Evolutionary conservation across 2,797 vertebrate species (phyloP).

Genomic region (Squalus acanthias): DNA sequence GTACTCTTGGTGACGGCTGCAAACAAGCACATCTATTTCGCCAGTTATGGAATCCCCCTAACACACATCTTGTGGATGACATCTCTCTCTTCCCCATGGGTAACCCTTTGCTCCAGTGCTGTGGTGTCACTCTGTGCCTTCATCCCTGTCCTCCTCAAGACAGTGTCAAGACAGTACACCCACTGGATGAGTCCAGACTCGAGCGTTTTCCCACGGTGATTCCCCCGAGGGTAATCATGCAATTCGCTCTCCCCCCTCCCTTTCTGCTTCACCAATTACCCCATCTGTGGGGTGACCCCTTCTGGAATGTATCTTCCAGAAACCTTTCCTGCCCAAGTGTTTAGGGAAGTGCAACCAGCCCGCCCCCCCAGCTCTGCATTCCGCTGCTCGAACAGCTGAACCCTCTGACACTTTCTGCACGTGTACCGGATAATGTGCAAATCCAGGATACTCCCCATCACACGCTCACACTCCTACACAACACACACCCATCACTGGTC

Average conservation of each 20-base stretch:
- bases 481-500: too few relatives aligned
- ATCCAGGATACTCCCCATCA: not conserved
- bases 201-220: not conserved
- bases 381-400: not conserved
- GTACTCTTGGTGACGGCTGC: not conserved
- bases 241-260: not conserved
- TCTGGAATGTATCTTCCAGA: not conserved
- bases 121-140: not conserved
- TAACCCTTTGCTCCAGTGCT: not conserved
- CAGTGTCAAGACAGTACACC: not conserved
- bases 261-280: not conserved
- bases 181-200: not conserved
- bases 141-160: not conserved
- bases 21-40: not conserved
- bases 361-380: not conserved
- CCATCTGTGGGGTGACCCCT: not conserved
- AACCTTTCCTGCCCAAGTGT: not conserved
- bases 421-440: not conserved
- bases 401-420: not conserved
- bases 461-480: too few relatives aligned
- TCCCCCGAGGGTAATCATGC: not conserved
- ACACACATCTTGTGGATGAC: not conserved
- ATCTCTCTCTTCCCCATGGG: not conserved
- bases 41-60: not conserved
- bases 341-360: not conserved